Base-by-base conservation (phyloP, 2,888 invertebrate genomes). In the Ormyrus thymus region DNA sequence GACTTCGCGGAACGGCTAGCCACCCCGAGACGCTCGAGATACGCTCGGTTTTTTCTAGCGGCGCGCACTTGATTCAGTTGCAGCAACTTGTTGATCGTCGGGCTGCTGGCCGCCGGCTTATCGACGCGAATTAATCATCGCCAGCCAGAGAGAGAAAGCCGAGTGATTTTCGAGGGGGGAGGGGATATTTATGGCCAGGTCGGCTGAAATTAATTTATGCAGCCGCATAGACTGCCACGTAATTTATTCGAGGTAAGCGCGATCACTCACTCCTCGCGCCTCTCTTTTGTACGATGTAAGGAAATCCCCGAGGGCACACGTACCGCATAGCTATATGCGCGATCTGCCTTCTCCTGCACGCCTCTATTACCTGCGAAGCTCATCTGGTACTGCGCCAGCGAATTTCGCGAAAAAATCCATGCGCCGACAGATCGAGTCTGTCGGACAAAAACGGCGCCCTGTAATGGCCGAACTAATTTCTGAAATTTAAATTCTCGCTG, bases 391-490 rank as follows among this genome's bases (percentile, higher is more conserved):
- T 29, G 53, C n/a, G n/a, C 1, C 73, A 78, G 68, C 8, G 7
- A 62, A 61, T 58, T 46, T 7, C 7, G 13, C 55, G 78, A 78
- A 55, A 11, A 50, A 29, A n/a, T 56, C 48, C 15, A 48, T 29
- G 29, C 11, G 13, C 4, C 45, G 10, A 13, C 3, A 76, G 80
- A 76, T 73, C 9, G 48, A 61, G 45, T 3, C 7, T 0, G 58
- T 29, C 29, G 4, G 29, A 29, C 4, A 29, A 29, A 29, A 29
- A 29, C 29, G 70, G 82, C 83, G 84, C 85, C 59, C 56, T 89
- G 89, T 89, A 89, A 89, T 89, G 87, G 88, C 87, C 87, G 85
- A 86, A 88, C 89, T 89, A 89, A 89, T 89, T 89, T 88, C 89
- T 85, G 88, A 89, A 88, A 89, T 89, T 89, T 88, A 89, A 89